These are phyloP conservation scores for Rhingia campestris DNA, from an alignment of 2,888 invertebrate genomes.

Conservation along the genomic window DNA sequence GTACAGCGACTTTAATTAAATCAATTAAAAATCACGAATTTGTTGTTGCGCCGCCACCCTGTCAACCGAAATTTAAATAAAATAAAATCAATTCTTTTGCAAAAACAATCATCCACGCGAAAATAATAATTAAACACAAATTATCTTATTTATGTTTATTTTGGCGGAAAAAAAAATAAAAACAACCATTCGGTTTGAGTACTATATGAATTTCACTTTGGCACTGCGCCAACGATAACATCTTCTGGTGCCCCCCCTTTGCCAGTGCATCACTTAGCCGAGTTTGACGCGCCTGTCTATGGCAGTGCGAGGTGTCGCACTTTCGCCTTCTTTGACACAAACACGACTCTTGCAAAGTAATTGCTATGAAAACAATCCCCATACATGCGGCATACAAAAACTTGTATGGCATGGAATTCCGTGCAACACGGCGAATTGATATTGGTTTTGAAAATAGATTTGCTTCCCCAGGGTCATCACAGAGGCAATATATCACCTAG, in stretches of 20 bases:
- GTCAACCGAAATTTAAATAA: slow-evolving; percentile 21
- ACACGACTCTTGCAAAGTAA: slow-evolving; percentile 33
- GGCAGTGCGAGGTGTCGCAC: slow-evolving; percentile 23
- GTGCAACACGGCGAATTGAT: slow-evolving; percentile 7
- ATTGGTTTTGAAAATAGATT: slow-evolving; percentile 66
- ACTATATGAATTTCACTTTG: slow-evolving; percentile 59
- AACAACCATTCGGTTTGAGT: slow-evolving; percentile 20
- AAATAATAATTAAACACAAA: slow-evolving; percentile 66
- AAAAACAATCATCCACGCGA: slow-evolving; percentile 6
- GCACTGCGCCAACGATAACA: slow-evolving; percentile 67
- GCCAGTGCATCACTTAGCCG: slow-evolving; percentile 19
- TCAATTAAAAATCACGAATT: slow-evolving; percentile 68
- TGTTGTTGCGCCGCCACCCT: background rate
- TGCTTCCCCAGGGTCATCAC: slow-evolving; percentile 48
- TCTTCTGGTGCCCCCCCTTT: slow-evolving; percentile 33
- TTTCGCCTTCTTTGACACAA: slow-evolving; percentile 38
- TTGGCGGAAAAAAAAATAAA: background rate
- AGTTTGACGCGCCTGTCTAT: slow-evolving; percentile 44
- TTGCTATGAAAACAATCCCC: slow-evolving; percentile 49
- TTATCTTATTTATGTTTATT: slow-evolving; percentile 67
- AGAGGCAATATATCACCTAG: slow-evolving; percentile 43
- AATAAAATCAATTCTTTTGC: slow-evolving; percentile 67
- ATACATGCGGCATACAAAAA: background rate
- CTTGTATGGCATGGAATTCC: background rate
- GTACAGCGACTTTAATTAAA: slow-evolving; percentile 69